Percentiles rank a stretch among this genome's conserved stretches.
Conservation (phyloP, 1,140 invertebrate species). For the Drosophila hydei region DNA sequence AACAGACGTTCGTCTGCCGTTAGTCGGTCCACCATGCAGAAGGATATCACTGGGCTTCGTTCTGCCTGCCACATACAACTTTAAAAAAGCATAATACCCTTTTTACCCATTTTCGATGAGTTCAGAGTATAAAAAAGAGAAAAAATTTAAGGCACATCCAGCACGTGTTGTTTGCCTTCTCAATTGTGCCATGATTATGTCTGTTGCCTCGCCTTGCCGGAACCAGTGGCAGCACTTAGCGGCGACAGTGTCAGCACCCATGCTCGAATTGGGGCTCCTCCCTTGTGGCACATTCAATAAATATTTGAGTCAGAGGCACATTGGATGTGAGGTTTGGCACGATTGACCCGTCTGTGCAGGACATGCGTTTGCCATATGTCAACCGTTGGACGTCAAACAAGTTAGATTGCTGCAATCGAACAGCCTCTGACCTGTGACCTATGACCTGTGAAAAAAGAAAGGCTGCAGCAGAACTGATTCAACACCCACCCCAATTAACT, state of each 20-base stretch:
- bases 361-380: constrained; percentile 16
- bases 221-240: constrained; percentile 24
- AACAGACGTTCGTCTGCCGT: too few species aligned
- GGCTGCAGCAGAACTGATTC: not conserved
- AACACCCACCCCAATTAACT: not conserved
- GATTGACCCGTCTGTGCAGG: constrained; percentile 24
- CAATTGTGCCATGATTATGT: constrained; percentile 70
- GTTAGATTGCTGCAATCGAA: not conserved
- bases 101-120: too few species aligned
- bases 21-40: too few species aligned
- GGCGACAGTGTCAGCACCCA: constrained; percentile 11
- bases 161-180: constrained; percentile 72
- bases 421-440: not conserved
- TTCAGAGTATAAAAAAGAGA: not conserved
- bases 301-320: constrained; percentile 53
- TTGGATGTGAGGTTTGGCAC: constrained; percentile 22
- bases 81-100: too few species aligned
- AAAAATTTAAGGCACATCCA: constrained; percentile 33
- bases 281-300: constrained; percentile 57
- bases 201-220: not conserved
- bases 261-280: not conserved
- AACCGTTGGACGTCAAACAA: constrained; percentile 11
- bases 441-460: not conserved
- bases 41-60: too few species aligned
- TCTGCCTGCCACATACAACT: too few species aligned